A percentile compares a stretch with the other conserved stretches of the same genome.
These are phyloP conservation scores for Pecten maximus DNA, from an alignment of 2,888 invertebrate species.

Conservation along the genomic window DNA sequence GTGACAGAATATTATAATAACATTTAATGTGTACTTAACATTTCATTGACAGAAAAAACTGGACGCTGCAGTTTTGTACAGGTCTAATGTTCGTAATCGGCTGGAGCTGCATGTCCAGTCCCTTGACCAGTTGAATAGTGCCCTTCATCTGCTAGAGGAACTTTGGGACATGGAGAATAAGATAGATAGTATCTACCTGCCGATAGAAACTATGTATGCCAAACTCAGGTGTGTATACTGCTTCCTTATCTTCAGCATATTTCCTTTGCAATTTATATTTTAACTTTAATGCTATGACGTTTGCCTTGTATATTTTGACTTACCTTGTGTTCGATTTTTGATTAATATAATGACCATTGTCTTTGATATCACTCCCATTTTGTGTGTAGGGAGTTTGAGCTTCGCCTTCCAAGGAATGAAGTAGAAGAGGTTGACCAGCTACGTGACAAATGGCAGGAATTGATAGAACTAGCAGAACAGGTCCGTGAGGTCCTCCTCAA, in stretches of 20 bases:
- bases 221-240: slow-evolving; percentile 73
- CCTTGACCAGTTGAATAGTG: slow-evolving; percentile 82
- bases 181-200: slow-evolving; percentile 82
- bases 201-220: slow-evolving; percentile 81
- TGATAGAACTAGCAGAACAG: slow-evolving; percentile 80
- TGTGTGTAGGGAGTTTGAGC: slow-evolving; percentile 78
- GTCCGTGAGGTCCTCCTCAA: slow-evolving; percentile 80
- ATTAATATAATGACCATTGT: neutral
- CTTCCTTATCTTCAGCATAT: neutral
- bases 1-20: neutral
- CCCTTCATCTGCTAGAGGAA: slow-evolving; percentile 81
- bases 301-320: neutral
- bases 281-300: too few species aligned
- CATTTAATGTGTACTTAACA: neutral
- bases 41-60: slow-evolving; percentile 77
- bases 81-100: slow-evolving; percentile 76
- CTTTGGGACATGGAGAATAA: slow-evolving; percentile 82
- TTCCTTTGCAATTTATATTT: neutral
- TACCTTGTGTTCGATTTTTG: neutral
- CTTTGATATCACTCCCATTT: neutral
- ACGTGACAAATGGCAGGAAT: slow-evolving; percentile 79
- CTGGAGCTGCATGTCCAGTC: slow-evolving; percentile 80
- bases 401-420: slow-evolving; percentile 79
- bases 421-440: slow-evolving; percentile 80
- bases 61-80: slow-evolving; percentile 78